Evolutionary conservation across 2,113 vertebrate genomes (phyloP).

Genomic region (Lonchura striata): DNA sequence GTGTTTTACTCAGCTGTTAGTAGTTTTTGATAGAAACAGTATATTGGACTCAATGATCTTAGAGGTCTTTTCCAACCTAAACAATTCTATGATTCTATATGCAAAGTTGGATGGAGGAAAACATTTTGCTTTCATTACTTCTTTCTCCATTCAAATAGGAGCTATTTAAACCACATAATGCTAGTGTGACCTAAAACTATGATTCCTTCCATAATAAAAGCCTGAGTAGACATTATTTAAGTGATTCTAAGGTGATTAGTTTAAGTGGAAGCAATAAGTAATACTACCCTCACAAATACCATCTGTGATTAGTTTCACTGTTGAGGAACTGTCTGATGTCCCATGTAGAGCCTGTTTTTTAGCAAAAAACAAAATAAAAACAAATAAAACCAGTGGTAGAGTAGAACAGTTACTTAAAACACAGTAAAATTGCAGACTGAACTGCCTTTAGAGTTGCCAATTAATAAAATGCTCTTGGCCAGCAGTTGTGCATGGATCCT

Average conservation of each 20-base stretch:
- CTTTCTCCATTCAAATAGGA: not conserved
- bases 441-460: not conserved
- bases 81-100: not conserved
- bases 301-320: not conserved
- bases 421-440: not conserved
- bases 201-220: not conserved
- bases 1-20: not conserved
- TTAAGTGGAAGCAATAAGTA: not conserved
- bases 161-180: not conserved
- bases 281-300: not conserved
- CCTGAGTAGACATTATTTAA: not conserved
- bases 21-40: not conserved
- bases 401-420: not conserved
- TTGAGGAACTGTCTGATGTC: not conserved
- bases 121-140: not conserved
- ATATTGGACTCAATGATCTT: not conserved
- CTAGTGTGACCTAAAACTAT: not conserved
- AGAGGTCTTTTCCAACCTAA: not conserved
- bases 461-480: not conserved
- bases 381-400: not conserved
- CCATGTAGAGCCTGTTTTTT: not conserved
- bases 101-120: not conserved
- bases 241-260: not conserved
- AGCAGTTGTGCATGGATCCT: not conserved
- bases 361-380: not conserved